Conservation (phyloP, 2,113 vertebrate species). For the Melanerpes formicivorus region DNA sequence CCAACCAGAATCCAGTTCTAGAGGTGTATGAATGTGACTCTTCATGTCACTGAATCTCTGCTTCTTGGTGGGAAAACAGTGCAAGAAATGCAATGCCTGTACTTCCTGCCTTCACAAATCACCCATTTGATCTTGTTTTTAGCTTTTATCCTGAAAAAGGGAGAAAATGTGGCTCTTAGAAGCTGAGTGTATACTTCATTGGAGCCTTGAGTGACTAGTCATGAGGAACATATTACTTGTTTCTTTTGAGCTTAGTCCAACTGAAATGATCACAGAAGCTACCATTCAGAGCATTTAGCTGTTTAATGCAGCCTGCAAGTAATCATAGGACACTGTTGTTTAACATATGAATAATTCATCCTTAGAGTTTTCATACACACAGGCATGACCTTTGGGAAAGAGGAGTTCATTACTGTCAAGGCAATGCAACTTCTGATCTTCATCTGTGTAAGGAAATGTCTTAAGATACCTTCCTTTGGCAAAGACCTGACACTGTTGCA, state of each 20-base stretch:
- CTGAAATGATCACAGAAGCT: background rate
- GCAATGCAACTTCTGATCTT: background rate
- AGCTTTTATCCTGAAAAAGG: constrained; percentile 4
- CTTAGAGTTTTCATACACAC: background rate
- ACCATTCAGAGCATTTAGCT: background rate
- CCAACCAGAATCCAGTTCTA: background rate
- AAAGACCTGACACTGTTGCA: background rate
- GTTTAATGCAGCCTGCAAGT: background rate
- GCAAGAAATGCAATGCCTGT: background rate
- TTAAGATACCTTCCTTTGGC: background rate
- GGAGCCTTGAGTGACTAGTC: background rate
- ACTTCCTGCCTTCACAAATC: constrained; percentile 9
- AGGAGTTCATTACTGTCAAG: background rate
- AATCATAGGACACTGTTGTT: background rate
- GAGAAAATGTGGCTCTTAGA: background rate
- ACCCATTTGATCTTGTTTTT: constrained; percentile 38
- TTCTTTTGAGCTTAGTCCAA: constrained; percentile 4
- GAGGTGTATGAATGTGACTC: background rate
- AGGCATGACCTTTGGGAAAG: background rate
- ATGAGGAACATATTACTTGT: background rate
- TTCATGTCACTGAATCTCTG: background rate
- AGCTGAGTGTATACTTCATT: background rate
- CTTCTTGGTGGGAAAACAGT: constrained; percentile 22
- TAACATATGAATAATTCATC: background rate
- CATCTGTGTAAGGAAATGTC: background rate